Base-by-base conservation (phyloP, 1,140 invertebrate genomes). In the Plectus sambesii region DNA sequence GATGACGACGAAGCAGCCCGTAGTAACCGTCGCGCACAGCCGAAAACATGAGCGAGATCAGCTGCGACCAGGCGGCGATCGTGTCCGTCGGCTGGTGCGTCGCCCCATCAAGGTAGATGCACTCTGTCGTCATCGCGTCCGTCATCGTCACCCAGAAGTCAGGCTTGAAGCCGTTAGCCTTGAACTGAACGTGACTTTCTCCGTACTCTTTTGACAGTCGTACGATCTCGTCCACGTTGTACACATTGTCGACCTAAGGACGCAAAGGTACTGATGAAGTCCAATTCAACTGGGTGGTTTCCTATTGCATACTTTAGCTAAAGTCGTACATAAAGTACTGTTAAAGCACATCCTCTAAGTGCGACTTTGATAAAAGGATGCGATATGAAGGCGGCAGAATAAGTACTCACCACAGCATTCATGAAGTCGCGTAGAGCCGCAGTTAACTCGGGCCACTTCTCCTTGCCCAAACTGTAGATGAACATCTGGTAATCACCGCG, bases 61-160 rank as follows among this genome's bases (percentile, higher is more conserved):
- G 48, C n/a, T 55, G 50, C n/a, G 56, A 61, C 62, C 62, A 64
- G 6, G 62, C 62, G 25, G 58, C 43, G 17, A 64, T 60, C 12
- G 63, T 67, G 37, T 64, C 62, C 2, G 62, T 60, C 25, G 63
- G 62, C 56, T 61, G 58, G 43, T 64, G 62, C 41, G 51, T 64
- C n/a, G 62, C 62, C 52, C 53, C 49, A 30, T 64, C 62, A 17
- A 64, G 35, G 40, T 63, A 63, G 30, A 63, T 52, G 17, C 63
- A 55, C 51, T 64, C 62, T 9, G 64, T 50, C 3, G 56, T 67
- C 30, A 66, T 63, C 5, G 62, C 63, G 43, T 64, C 62, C 1
- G 62, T 61, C 12, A 66, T 33, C 17, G 55, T 53, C 1, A 64
- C 62, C 62, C 62, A 64, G 37, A 64, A 66, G 40, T 64, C 62